phyloP scores from a whole-genome alignment of 2,113 vertebrate genomes.

The Tenebrosternarchus preto region DNA sequence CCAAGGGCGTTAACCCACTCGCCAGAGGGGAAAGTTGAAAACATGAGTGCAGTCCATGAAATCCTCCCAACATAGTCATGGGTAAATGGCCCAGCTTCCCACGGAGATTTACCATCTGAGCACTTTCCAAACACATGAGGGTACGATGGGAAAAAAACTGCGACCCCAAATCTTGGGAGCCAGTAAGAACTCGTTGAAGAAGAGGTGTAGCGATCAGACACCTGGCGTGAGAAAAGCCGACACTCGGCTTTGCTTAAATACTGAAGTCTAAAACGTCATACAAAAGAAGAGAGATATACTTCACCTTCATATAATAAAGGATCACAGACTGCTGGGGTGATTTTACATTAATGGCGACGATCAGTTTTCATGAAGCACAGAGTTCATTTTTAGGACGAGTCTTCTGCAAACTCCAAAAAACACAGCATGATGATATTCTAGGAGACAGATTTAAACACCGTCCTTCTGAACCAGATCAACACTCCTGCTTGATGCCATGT shows the following conservation, averaged over 20 bases:
- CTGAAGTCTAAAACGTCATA: constrained; percentile 58
- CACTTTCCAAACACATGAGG: constrained; percentile 60
- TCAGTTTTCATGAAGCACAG: background rate
- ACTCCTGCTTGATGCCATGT: background rate
- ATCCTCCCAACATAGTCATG: constrained; percentile 66
- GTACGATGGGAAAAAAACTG: constrained; percentile 44
- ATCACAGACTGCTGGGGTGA: background rate
- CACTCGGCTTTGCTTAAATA: constrained; percentile 60
- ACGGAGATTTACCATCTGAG: constrained; percentile 77
- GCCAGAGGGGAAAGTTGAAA: constrained; percentile 64
- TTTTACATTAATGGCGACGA: background rate
- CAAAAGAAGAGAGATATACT: constrained; percentile 15
- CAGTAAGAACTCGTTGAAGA: constrained; percentile 56
- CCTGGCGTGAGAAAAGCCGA: constrained; percentile 68
- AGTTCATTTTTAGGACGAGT: background rate
- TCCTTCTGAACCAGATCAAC: no score
- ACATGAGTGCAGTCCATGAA: constrained; percentile 72
- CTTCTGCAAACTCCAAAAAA: constrained; percentile 20
- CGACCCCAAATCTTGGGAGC: constrained; percentile 59
- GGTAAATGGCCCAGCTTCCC: constrained; percentile 70
- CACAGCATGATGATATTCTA: background rate
- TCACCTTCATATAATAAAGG: background rate
- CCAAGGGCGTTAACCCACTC: constrained; percentile 56
- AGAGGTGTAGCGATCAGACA: constrained; percentile 39
- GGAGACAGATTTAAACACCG: background rate